Evolutionary conservation across 92 coral and sea anemone species (phyloP), one percentile per base, ranked within the genome.

Genomic region (Ricordea florida): DNA sequence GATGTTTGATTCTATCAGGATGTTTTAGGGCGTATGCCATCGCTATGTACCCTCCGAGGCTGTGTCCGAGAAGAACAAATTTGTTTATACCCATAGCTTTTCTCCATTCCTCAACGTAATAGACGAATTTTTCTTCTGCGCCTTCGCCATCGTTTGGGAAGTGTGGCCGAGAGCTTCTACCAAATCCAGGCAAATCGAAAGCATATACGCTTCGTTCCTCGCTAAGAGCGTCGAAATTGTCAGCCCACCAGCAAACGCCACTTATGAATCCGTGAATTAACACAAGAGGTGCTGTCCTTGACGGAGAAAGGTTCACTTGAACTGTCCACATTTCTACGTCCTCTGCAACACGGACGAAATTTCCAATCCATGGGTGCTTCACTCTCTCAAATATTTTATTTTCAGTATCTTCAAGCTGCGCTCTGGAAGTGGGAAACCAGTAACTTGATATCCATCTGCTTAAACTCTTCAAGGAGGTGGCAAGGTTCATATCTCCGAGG

Each of bases 151-250:
- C 76, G 23, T 66, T 42, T 16, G 90, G 67, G 27, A 92, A 76
- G 0, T 78, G 81, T 0, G 96, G 96, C 4, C 97, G 73, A 10
- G 98, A 94, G 74, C 97, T 94, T 28, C 98, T 94, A 6, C 97
- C 98, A 76, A 94, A 94, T 2, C 98, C 98, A 2, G 98, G 98
- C 78, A 94, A 67, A 76, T 94, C 98, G 61, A 94, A 78, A 30
- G 97, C 98, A 59, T 92, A 94, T 1, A 94, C 97, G 28, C 93
- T 86, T 20, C 91, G 86, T 36, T 84, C 87, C 44, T 79, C 78
- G 59, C 96, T 90, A 63, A 94, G 66, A 26, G 48, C 72, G 69
- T 79, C 83, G 41, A 82, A 87, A 43, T 85, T 94, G 43, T 92
- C 88, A 8, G 75, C 89, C 90, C 94, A 94, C 89, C 93, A 94